Conservation (phyloP, 2,113 vertebrate genomes). For the Pyxicephalus adspersus region DNA sequence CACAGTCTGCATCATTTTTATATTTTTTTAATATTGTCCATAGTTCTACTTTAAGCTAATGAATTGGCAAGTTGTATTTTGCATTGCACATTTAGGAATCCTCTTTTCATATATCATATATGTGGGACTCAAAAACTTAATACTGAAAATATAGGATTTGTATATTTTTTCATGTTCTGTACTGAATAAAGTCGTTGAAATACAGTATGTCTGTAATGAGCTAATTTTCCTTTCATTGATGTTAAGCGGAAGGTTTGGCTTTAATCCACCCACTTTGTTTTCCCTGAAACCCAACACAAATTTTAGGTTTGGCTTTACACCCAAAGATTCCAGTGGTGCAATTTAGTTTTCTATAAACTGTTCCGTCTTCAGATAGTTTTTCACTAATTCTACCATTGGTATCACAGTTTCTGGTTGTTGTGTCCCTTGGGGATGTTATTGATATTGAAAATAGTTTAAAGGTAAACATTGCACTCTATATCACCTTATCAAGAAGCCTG, state of each 20-base stretch:
- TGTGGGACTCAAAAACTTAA: background rate
- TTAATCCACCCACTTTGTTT: background rate
- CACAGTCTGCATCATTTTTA: no score
- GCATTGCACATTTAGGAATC: no score
- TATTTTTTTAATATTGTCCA: no score
- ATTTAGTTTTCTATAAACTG: background rate
- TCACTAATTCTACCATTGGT: background rate
- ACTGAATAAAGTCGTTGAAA: background rate
- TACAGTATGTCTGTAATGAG: background rate
- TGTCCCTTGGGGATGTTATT: background rate
- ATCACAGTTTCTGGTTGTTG: background rate
- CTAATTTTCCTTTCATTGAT: slow-evolving; percentile 29
- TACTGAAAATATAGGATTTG: background rate
- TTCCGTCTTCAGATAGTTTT: background rate
- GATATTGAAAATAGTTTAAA: background rate
- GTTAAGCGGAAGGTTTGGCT: slow-evolving; percentile 5
- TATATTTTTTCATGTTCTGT: background rate
- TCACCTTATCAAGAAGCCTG: background rate
- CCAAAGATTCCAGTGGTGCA: slow-evolving; percentile 9
- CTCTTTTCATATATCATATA: no score
- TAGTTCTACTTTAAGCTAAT: no score
- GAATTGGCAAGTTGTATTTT: no score
- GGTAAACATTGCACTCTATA: background rate
- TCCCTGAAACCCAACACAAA: slow-evolving; percentile 17
- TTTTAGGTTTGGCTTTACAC: background rate